phyloP scores from a whole-genome alignment of 2,888 invertebrate genomes.

The Latrodectus elegans region DNA sequence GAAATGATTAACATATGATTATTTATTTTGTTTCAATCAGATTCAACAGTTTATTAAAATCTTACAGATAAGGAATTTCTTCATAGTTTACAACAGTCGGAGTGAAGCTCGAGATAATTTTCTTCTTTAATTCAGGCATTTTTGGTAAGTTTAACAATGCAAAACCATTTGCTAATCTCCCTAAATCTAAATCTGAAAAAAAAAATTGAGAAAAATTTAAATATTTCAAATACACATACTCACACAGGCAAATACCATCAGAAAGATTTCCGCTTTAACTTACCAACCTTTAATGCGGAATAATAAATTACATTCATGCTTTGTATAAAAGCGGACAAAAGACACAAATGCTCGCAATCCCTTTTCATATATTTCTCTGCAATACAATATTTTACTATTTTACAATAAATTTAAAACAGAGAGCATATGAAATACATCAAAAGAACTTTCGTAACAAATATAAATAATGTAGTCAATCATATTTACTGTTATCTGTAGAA shows the following conservation, averaged over 20 bases:
- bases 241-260: neutral
- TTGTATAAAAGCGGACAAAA: constrained; percentile 92
- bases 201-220: neutral
- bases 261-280: neutral
- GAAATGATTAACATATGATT: too few relatives aligned
- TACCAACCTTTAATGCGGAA: constrained; percentile 83
- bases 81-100: constrained; percentile 83
- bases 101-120: constrained; percentile 78
- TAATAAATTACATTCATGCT: constrained; percentile 94
- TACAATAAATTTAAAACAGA: neutral
- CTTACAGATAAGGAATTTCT: constrained; percentile 81
- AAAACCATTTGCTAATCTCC: constrained; percentile 88
- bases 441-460: too few relatives aligned
- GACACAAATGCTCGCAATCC: constrained; percentile 95
- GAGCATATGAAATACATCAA: too few relatives aligned
- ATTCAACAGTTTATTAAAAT: neutral
- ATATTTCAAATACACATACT: neutral
- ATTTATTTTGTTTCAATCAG: too few relatives aligned
- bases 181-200: constrained; percentile 85
- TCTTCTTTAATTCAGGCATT: constrained; percentile 93
- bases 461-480: too few relatives aligned
- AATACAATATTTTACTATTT: neutral
- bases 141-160: constrained; percentile 92
- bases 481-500: too few relatives aligned
- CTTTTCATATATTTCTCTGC: constrained; percentile 84